Percentiles rank a stretch among this genome's conserved stretches.
Evolutionary conservation across 2,113 vertebrate genomes (phyloP).

Genomic region (Prunella fulvescens): DNA sequence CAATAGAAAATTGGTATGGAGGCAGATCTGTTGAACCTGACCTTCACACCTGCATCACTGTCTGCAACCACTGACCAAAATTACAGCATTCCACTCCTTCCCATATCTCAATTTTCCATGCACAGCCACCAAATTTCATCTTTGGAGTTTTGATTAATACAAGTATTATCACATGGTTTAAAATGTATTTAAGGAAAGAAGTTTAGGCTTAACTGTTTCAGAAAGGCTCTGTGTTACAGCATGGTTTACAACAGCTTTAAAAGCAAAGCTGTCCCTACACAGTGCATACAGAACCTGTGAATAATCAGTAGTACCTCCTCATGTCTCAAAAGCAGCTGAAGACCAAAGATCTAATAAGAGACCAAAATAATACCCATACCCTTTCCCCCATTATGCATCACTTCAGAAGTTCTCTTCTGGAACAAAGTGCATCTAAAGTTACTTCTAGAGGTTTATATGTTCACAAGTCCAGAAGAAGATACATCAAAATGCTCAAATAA

Average conservation of each 20-base stretch:
- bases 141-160: background rate
- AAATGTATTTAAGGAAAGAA: background rate
- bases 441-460: background rate
- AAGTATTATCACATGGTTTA: background rate
- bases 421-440: background rate
- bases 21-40: background rate
- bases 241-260: background rate
- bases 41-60: background rate
- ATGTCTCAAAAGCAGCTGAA: background rate
- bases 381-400: background rate
- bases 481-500: background rate
- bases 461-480: background rate
- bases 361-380: background rate
- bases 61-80: background rate
- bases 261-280: background rate
- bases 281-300: background rate
- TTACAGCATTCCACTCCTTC: background rate
- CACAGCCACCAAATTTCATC: background rate
- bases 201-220: background rate
- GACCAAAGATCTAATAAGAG: background rate
- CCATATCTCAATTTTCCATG: background rate
- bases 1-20: background rate
- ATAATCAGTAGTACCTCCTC: background rate
- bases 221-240: background rate
- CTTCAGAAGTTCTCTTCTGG: background rate